These are phyloP conservation scores for Benthosema pterotum DNA, from an alignment of 2,797 vertebrate genomes.

Conservation along the genomic window DNA sequence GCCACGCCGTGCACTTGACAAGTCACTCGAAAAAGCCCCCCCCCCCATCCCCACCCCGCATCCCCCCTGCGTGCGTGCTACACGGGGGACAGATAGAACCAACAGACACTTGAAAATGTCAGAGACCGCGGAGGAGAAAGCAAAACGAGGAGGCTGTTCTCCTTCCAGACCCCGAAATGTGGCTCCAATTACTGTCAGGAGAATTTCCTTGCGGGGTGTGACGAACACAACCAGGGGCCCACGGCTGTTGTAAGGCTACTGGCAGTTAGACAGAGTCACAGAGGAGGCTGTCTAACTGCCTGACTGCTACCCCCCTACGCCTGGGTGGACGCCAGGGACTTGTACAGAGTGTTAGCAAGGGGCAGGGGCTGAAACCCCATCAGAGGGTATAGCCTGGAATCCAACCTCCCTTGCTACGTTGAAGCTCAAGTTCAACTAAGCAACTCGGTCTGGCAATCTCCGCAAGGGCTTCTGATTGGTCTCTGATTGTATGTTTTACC, in stretches of 20 bases:
- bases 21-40: slow-evolving; percentile 48
- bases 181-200: slow-evolving; percentile 63
- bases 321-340: too few species aligned
- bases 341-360: too few species aligned
- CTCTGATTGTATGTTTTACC: too few species aligned
- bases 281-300: slow-evolving; percentile 26
- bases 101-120: slow-evolving; percentile 56
- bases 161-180: slow-evolving; percentile 38
- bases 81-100: not conserved
- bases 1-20: slow-evolving; percentile 36
- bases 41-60: too few species aligned
- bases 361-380: too few species aligned
- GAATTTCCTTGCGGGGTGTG: slow-evolving; percentile 51
- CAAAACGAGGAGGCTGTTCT: slow-evolving; percentile 50
- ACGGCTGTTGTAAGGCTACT: slow-evolving; percentile 15
- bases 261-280: slow-evolving; percentile 3
- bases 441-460: too few species aligned
- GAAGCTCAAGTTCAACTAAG: too few species aligned
- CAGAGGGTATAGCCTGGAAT: too few species aligned
- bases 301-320: not conserved
- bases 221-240: slow-evolving; percentile 50
- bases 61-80: too few species aligned
- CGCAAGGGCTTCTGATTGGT: too few species aligned
- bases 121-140: slow-evolving; percentile 37
- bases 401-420: too few species aligned